Conservation (phyloP, 2,888 invertebrate species). For the Lamproptera curius region DNA sequence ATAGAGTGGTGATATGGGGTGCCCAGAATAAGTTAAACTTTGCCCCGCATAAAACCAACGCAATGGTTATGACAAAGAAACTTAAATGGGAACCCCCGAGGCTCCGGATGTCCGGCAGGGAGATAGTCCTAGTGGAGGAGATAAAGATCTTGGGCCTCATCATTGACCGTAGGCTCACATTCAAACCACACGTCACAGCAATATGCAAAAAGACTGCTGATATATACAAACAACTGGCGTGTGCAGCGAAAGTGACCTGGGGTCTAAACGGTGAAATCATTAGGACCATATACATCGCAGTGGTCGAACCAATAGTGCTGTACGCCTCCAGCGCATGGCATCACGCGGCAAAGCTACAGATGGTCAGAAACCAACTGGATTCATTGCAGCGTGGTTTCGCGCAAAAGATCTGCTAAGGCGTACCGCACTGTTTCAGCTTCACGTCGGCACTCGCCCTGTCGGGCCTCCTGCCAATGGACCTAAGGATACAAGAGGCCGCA, state of each 20-base stretch:
- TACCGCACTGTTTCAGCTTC: slow-evolving; percentile 15
- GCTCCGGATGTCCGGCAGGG: not conserved
- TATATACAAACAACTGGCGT: slow-evolving; percentile 16
- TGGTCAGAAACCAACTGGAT: not conserved
- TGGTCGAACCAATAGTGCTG: not conserved
- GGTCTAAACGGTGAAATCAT: not conserved
- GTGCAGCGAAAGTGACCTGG: slow-evolving; percentile 1
- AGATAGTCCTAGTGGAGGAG: not conserved
- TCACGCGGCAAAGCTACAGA: not conserved
- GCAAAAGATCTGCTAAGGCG: not conserved
- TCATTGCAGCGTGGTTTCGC: not conserved
- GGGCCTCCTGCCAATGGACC: not conserved
- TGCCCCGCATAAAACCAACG: slow-evolving; percentile 8
- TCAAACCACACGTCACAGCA: slow-evolving; percentile 10
- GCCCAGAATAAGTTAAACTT: slow-evolving; percentile 4
- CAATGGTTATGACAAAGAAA: slow-evolving; percentile 8
- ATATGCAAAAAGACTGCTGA: slow-evolving; percentile 7
- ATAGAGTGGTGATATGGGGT: not conserved
- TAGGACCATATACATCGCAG: not conserved
- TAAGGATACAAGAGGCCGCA: slow-evolving; percentile 22
- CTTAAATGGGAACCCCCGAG: not conserved
- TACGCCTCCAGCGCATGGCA: not conserved
- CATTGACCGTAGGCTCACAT: slow-evolving; percentile 12
- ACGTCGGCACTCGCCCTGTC: not conserved
- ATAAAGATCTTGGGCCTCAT: slow-evolving; percentile 10